Base-by-base conservation (phyloP, 2,888 invertebrate genomes). In the Andricus quercusramuli region DNA sequence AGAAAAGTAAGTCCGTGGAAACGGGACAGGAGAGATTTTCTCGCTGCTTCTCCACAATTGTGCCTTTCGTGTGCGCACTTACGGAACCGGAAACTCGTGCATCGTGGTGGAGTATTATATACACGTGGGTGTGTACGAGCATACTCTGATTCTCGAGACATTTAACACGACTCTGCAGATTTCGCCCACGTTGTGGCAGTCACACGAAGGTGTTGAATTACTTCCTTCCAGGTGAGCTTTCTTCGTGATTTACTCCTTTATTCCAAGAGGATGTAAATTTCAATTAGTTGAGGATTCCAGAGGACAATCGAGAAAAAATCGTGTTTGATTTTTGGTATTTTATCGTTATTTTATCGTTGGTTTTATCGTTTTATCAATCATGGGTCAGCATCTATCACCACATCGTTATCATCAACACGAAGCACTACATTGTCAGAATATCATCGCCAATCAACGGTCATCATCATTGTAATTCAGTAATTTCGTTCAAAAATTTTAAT, bases 1-100 rank as follows among this genome's bases (percentile, higher is more conserved):
- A 84, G 84, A 86, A 86, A 88, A 86, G 83, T 88, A 88, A 86
- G 83, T 88, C 84, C 76, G 81, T 47, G 81, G 83, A 85, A 80
- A 85, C 79, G 83, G 85, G 77, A 37, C 9, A 37, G 37, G 8
- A 80, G 79, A 83, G 85, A 85, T 83, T 85, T 85, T 85, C 78
- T 22, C 22, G 65, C 59, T 77, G 68, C n/a, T 56, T 64, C 81
- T 59, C 74, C 83, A 84, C 84, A 83, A 83, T 83, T 82, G 77
- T 76, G 79, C 25, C 78, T 81, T 78, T 76, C 65, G 80, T 78
- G 81, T 76, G 81, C 82, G 81, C 80, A 79, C 79, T 84, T 81
- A 79, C 79, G 77, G 82, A 82, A 81, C 82, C 82, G 80, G 79
- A 84, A 82, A 83, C 79, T 83, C 77, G 32, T 79, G 74, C 80